A percentile compares a stretch with the other conserved stretches of the same genome.
phyloP scores from a whole-genome alignment of 2,888 invertebrate genomes.

The Nematopogon swammerdamellus region DNA sequence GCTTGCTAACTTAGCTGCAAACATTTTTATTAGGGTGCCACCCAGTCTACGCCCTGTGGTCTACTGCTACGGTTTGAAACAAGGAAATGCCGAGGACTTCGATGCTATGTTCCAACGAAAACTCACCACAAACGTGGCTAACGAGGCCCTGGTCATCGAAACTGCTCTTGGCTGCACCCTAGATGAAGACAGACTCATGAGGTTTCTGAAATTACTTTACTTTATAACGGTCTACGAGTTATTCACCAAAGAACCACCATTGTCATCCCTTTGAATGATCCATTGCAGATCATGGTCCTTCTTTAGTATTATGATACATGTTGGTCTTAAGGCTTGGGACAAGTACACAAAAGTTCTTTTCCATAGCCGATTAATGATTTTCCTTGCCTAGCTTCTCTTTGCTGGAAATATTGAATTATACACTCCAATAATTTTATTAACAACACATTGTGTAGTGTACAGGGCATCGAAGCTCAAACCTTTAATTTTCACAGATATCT shows the following conservation, averaged over 20 bases:
- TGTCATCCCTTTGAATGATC: too few relatives aligned
- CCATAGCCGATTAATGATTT: neutral
- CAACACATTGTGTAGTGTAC: too few relatives aligned
- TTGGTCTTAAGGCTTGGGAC: too few relatives aligned
- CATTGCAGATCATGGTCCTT: too few relatives aligned
- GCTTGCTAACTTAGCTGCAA: too few relatives aligned
- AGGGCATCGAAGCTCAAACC: too few relatives aligned
- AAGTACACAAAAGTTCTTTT: neutral
- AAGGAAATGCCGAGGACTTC: slow-evolving; percentile 59
- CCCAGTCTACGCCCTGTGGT: slow-evolving; percentile 51
- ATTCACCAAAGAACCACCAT: too few relatives aligned
- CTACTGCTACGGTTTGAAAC: slow-evolving; percentile 63
- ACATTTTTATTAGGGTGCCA: slow-evolving; percentile 20
- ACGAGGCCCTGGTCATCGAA: slow-evolving; percentile 60
- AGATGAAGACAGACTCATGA: slow-evolving; percentile 45
- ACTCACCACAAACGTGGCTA: slow-evolving; percentile 50
- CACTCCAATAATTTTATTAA: too few relatives aligned
- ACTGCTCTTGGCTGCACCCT: slow-evolving; percentile 59
- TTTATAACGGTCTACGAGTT: too few relatives aligned
- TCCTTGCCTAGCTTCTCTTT: too few relatives aligned
- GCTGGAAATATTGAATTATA: too few relatives aligned
- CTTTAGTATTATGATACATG: too few relatives aligned
- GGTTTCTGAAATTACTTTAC: slow-evolving; percentile 32
- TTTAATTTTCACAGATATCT: slow-evolving; percentile 7
- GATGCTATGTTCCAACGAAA: slow-evolving; percentile 61